A percentile compares a stretch with the other conserved stretches of the same genome.
These are phyloP conservation scores for Artemia sinica DNA, from an alignment of 2,888 invertebrate species.

Conservation along the genomic window DNA sequence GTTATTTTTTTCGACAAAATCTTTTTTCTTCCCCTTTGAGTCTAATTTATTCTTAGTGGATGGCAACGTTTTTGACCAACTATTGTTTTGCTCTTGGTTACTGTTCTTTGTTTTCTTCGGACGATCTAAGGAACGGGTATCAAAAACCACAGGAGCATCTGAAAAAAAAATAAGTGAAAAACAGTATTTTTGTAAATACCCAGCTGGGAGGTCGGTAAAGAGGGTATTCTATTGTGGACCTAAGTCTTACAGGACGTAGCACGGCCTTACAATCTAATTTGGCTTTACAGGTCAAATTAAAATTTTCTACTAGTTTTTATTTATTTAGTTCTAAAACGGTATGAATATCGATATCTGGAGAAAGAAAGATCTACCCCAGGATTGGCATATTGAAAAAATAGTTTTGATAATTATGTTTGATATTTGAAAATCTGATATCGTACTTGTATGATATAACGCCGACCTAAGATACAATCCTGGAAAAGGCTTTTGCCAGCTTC, in stretches of 20 bases:
- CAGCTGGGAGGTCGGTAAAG: conserved; percentile 44
- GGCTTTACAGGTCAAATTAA: not conserved
- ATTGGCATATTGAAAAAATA: conserved; percentile 42
- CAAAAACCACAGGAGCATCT: conserved; percentile 22
- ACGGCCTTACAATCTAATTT: too few species aligned
- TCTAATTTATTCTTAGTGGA: conserved; percentile 19
- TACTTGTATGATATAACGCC: too few species aligned
- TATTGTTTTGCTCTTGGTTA: conserved; percentile 17
- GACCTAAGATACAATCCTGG: too few species aligned
- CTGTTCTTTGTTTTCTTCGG: conserved; percentile 15
- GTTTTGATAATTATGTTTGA: too few species aligned
- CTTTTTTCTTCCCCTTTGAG: not conserved
- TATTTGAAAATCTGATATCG: too few species aligned
- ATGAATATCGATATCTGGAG: not conserved
- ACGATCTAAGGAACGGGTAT: conserved; percentile 23
- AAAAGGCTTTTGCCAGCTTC: too few species aligned
- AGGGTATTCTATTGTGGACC: conserved; percentile 51
- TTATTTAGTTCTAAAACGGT: too few species aligned
- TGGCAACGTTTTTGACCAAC: conserved; percentile 20
- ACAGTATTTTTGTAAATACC: conserved; percentile 46
- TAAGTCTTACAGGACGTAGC: conserved; percentile 31
- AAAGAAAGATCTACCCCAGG: conserved; percentile 69
- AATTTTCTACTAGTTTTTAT: not conserved
- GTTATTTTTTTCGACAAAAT: conserved; percentile 4
- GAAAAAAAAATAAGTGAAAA: conserved; percentile 48